Percentiles rank a stretch among this genome's conserved stretches.
Evolutionary conservation across 2,888 invertebrate genomes (phyloP).

Genomic region (Chrysolina haemoptera): DNA sequence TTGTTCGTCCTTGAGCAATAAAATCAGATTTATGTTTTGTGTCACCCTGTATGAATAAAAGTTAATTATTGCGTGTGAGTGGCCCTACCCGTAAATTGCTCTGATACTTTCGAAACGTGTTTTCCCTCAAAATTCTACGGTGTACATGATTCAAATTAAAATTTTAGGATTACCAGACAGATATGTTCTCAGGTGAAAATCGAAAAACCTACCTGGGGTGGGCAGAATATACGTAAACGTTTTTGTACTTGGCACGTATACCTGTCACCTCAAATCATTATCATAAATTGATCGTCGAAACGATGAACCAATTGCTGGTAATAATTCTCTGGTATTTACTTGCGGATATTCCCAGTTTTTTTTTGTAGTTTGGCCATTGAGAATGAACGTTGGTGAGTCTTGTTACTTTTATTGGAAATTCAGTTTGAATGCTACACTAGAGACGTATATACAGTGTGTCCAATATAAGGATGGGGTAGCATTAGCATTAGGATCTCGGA

Average conservation of each 20-base stretch:
- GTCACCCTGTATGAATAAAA: neutral
- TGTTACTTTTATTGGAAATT: neutral
- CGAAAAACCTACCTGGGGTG: neutral
- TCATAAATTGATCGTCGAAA: conserved; percentile 1
- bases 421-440: too few species aligned
- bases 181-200: neutral
- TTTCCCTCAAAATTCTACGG: neutral
- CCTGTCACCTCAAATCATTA: neutral
- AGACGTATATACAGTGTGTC: too few species aligned
- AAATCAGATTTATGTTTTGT: conserved; percentile 1
- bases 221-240: neutral
- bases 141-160: conserved; percentile 10
- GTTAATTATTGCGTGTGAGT: conserved; percentile 3
- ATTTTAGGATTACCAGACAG: conserved; percentile 12
- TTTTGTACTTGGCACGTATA: conserved; percentile 13
- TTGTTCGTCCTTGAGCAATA: neutral
- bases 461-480: too few species aligned
- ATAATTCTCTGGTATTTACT: neutral
- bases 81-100: neutral
- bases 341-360: neutral
- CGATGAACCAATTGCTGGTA: neutral
- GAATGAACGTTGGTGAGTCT: neutral
- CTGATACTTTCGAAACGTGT: conserved; percentile 13
- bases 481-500: too few species aligned
- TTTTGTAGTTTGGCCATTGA: neutral